A percentile compares a stretch with the other conserved stretches of the same genome.
phyloP scores from a whole-genome alignment of 2,113 vertebrate genomes.

The Etheostoma cragini region DNA sequence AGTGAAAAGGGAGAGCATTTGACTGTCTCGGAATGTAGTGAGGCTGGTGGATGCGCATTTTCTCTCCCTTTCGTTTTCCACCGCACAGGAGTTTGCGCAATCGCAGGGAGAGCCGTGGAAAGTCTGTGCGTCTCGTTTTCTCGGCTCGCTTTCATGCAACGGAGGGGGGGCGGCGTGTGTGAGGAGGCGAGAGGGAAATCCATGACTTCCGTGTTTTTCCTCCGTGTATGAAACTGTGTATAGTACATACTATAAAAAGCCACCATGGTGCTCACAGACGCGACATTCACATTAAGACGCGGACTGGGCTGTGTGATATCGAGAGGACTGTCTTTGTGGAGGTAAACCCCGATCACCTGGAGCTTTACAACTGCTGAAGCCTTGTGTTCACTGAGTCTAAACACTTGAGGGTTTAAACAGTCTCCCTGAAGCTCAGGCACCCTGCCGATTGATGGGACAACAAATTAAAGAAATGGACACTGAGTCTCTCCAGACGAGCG shows the following conservation, averaged over 20 bases:
- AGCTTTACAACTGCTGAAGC: conserved; percentile 1
- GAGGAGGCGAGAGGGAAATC: conserved; percentile 71
- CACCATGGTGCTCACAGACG: not conserved
- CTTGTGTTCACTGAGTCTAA: not conserved
- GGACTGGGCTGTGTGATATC: not conserved
- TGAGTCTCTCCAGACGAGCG: conserved; percentile 63
- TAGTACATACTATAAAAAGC: conserved; percentile 37
- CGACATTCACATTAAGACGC: not conserved
- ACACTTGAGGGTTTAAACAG: not conserved
- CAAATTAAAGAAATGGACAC: conserved; percentile 56
- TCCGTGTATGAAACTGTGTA: conserved; percentile 37
- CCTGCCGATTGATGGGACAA: not conserved
- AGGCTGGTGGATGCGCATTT: not conserved
- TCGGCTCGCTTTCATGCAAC: conserved; percentile 19
- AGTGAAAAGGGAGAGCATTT: not conserved
- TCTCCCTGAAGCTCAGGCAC: not conserved
- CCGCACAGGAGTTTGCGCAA: conserved; percentile 63
- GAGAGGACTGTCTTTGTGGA: conserved; percentile 19
- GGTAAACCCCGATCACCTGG: not conserved
- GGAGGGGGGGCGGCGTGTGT: conserved; percentile 22
- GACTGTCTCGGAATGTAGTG: conserved; percentile 38
- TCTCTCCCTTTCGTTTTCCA: conserved; percentile 70
- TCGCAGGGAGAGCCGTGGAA: conserved; percentile 52
- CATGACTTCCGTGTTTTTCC: conserved; percentile 79
- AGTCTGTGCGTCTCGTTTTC: conserved; percentile 48